phyloP scores from a whole-genome alignment of 2,113 vertebrate species.

The Ceyx margarethae region DNA sequence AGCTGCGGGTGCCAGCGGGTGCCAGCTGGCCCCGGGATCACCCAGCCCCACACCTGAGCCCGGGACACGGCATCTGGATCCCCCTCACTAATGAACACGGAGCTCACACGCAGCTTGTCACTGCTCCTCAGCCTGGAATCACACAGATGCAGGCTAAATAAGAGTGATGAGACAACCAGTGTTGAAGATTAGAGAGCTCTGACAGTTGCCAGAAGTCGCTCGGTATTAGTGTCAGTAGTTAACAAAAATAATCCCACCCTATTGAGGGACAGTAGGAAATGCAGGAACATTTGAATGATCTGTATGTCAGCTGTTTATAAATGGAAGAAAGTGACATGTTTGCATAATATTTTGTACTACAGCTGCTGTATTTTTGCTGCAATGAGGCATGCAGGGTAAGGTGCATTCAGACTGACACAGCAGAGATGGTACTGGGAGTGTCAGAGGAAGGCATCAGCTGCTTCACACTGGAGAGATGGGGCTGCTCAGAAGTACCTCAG shows the following conservation, averaged over 20 bases:
- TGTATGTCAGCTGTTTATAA: not conserved
- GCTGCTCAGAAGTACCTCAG: not conserved
- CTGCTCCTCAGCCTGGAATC: conserved; percentile 37
- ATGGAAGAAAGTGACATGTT: not conserved
- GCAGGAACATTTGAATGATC: not conserved
- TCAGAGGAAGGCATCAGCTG: fast-evolving
- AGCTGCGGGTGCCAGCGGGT: conserved; percentile 73
- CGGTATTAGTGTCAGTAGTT: not conserved
- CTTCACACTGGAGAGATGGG: not conserved
- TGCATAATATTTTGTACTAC: not conserved
- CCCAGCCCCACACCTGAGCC: conserved; percentile 81
- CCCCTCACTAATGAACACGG: conserved; percentile 76
- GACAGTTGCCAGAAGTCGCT: conserved; percentile 58
- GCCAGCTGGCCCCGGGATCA: conserved; percentile 41
- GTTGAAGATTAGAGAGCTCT: conserved; percentile 66
- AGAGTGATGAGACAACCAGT: conserved; percentile 55
- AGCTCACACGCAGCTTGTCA: conserved; percentile 80
- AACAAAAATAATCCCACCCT: not conserved
- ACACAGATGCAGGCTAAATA: conserved; percentile 62
- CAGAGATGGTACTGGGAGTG: not conserved
- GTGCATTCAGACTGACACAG: fast-evolving
- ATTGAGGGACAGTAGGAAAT: not conserved
- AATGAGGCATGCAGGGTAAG: not conserved
- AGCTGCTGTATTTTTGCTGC: not conserved
- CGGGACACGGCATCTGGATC: conserved; percentile 72